These are phyloP conservation scores for Tenualosa ilisha DNA, from an alignment of 2,797 vertebrate genomes.

Conservation along the genomic window DNA sequence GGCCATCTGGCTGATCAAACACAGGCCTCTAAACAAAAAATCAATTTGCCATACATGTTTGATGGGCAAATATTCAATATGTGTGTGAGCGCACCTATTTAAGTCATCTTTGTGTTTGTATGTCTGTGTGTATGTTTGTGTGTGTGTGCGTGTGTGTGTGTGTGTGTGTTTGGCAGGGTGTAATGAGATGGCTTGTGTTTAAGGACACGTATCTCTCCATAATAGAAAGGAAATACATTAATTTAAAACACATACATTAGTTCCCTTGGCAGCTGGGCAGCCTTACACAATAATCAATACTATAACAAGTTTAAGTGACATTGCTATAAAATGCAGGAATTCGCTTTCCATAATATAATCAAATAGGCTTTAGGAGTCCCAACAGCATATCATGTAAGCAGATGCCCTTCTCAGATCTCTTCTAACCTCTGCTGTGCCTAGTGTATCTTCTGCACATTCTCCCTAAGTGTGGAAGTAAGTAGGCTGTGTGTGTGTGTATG, in stretches of 20 bases:
- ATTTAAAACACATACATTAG: background rate
- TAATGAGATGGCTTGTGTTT: constrained; percentile 30
- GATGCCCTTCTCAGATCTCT: background rate
- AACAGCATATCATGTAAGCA: background rate
- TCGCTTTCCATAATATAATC: background rate
- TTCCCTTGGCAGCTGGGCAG: background rate
- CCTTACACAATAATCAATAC: constrained; percentile 5
- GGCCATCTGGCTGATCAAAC: constrained; percentile 45
- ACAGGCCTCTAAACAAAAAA: constrained; percentile 50
- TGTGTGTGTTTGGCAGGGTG: constrained; percentile 43
- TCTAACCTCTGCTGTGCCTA: background rate
- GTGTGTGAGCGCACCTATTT: constrained; percentile 21
- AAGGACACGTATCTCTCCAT: constrained; percentile 23
- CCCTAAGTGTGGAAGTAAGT: background rate
- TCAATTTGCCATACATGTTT: constrained; percentile 58
- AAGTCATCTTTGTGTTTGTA: background rate
- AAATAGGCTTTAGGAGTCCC: too few relatives aligned
- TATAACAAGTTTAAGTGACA: background rate
- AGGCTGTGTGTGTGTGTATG: background rate
- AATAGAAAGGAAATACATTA: background rate
- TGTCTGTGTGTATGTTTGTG: background rate
- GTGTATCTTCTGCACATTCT: background rate
- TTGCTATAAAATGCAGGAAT: background rate
- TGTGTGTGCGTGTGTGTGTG: constrained; percentile 45
- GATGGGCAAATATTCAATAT: constrained; percentile 49